phyloP scores from a whole-genome alignment of 2,797 vertebrate species.

The Philypnodon macrostomus region DNA sequence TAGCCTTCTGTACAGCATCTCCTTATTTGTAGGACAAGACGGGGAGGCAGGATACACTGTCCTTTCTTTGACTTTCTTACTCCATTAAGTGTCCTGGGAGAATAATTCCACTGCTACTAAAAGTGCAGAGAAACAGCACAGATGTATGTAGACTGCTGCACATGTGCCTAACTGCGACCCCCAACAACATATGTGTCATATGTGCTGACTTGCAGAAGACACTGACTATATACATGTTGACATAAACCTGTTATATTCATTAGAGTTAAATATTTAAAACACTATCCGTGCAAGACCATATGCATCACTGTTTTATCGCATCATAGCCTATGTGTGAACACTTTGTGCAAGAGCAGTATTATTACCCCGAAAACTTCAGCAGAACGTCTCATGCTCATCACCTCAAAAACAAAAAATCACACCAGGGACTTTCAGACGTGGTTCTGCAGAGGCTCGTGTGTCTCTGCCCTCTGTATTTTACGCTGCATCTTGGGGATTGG shows the following conservation, averaged over 20 bases:
- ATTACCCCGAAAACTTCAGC: too few species aligned
- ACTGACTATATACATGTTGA: neutral
- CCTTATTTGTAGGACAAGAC: slow-evolving; percentile 54
- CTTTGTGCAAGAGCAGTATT: too few species aligned
- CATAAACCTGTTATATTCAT: neutral
- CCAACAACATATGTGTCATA: neutral
- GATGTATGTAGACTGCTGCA: slow-evolving; percentile 24
- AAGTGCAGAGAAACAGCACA: slow-evolving; percentile 44
- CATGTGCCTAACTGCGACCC: slow-evolving; percentile 5
- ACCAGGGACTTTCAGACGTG: too few species aligned
- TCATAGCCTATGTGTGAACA: too few species aligned
- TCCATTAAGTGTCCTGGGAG: slow-evolving; percentile 53
- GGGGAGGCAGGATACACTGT: slow-evolving; percentile 29
- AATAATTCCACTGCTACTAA: slow-evolving; percentile 42
- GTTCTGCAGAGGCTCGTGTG: too few species aligned
- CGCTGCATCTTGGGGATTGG: too few species aligned
- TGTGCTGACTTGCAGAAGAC: neutral
- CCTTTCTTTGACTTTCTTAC: slow-evolving; percentile 62
- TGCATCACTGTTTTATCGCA: neutral
- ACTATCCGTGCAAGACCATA: too few species aligned
- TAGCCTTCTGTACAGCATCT: slow-evolving; percentile 57
- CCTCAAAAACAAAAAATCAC: too few species aligned
- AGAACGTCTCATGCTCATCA: too few species aligned
- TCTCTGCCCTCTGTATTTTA: too few species aligned
- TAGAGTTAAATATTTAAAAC: neutral